Percentiles rank a stretch among this genome's conserved stretches.
These are phyloP conservation scores for Noctua pronuba DNA, from an alignment of 2,888 invertebrate genomes.

Conservation along the genomic window DNA sequence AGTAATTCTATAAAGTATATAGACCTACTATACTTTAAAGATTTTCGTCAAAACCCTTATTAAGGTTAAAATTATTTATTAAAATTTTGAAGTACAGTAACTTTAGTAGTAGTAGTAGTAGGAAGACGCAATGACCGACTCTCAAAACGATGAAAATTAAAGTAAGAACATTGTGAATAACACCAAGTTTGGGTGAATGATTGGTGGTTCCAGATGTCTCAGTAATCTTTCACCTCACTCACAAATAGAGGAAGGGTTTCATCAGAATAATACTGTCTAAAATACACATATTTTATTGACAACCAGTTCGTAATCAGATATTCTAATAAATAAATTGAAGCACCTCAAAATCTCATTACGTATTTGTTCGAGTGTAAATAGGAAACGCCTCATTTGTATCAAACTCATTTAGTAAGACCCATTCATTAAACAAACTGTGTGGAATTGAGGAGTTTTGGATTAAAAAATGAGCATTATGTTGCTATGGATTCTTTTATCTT, in stretches of 20 bases:
- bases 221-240: no score
- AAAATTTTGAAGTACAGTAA: no score
- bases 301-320: constrained; percentile 14
- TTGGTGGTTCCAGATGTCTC: no score
- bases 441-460: constrained; percentile 6
- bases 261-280: background rate
- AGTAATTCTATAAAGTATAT: no score
- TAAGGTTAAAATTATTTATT: no score
- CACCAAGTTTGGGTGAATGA: no score
- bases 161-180: no score
- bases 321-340: constrained; percentile 27
- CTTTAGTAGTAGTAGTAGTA: no score
- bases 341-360: constrained; percentile 25
- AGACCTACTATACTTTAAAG: no score
- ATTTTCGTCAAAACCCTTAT: no score
- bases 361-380: constrained; percentile 30
- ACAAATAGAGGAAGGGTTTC: background rate
- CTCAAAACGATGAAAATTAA: no score
- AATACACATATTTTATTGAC: constrained; percentile 10
- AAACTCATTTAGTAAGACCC: constrained; percentile 12
- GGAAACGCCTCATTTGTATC: constrained; percentile 3
- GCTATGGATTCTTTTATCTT: background rate
- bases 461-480: background rate
- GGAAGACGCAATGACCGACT: no score
- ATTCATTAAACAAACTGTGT: constrained; percentile 15